A percentile compares a stretch with the other conserved stretches of the same genome.
phyloP scores from a whole-genome alignment of 2,888 invertebrate species.

The Caenorhabditis drosophilae region DNA sequence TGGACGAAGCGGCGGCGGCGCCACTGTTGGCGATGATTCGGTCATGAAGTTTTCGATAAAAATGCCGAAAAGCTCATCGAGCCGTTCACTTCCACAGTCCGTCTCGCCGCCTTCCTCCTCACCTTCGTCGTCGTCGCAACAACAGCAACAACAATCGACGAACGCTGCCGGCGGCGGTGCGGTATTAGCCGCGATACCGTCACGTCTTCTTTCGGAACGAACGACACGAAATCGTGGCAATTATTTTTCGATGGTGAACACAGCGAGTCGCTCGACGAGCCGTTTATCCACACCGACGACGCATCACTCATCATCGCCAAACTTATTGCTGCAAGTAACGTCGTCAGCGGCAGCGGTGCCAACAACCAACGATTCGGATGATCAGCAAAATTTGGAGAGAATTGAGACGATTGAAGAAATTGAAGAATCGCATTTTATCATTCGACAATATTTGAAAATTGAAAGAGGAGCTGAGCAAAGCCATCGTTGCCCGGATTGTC shows the following conservation, averaged over 20 bases:
- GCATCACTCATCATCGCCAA: constrained; percentile 3
- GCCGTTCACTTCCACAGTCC: too few species aligned
- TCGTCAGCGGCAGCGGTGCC: not conserved
- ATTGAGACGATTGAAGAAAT: constrained; percentile 1
- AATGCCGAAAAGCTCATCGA: too few species aligned
- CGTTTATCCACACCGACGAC: constrained; percentile 6
- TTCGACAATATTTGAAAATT: constrained; percentile 7
- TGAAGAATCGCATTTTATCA: constrained; percentile 12
- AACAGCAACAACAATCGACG: too few species aligned
- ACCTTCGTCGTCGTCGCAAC: too few species aligned
- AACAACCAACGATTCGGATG: too few species aligned
- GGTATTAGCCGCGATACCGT: too few species aligned
- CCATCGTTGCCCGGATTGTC: constrained; percentile 41
- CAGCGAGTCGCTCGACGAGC: not conserved
- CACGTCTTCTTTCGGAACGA: constrained; percentile 10
- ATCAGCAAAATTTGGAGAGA: too few species aligned
- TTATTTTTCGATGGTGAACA: constrained; percentile 1
- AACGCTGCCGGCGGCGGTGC: too few species aligned
- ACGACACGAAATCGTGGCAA: constrained; percentile 7
- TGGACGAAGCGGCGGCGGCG: too few species aligned
- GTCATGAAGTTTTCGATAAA: too few species aligned
- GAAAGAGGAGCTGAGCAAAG: constrained; percentile 1
- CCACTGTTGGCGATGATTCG: too few species aligned
- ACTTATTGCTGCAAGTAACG: not conserved
- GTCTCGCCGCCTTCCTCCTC: too few species aligned